A percentile compares a stretch with the other conserved stretches of the same genome.
Evolutionary conservation across 1,140 invertebrate genomes (phyloP).

Genomic region (Lepidurus packardi): DNA sequence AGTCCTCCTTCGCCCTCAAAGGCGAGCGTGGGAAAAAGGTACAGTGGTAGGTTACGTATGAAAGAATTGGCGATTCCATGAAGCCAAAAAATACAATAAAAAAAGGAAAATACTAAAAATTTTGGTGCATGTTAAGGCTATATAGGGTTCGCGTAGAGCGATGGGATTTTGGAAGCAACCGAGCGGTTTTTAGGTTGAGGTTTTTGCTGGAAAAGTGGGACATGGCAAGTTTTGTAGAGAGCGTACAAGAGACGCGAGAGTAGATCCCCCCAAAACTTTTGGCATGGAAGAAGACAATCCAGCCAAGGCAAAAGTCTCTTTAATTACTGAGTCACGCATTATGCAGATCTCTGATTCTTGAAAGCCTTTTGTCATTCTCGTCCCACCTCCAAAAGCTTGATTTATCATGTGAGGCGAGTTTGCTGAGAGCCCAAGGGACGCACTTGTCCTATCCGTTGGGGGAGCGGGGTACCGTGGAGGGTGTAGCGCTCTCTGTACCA

Average conservation of each 20-base stretch:
- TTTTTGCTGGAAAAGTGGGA: no score
- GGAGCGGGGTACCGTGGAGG: background rate
- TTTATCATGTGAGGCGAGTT: background rate
- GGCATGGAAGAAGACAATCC: no score
- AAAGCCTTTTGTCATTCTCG: constrained; percentile 21
- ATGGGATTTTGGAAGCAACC: no score
- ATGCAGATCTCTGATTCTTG: background rate
- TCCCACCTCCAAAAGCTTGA: background rate
- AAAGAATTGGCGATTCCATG: background rate
- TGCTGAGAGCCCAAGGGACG: background rate
- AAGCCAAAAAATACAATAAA: background rate
- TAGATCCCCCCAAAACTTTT: no score
- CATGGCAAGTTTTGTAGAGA: no score
- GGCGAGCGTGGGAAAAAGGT: background rate
- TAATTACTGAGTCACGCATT: constrained; percentile 19
- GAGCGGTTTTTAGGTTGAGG: no score
- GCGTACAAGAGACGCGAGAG: no score
- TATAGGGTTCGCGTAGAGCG: no score
- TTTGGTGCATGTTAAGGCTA: no score
- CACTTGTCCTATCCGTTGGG: background rate
- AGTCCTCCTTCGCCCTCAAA: background rate
- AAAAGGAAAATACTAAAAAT: background rate
- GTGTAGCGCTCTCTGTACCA: no score
- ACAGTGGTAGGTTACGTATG: background rate
- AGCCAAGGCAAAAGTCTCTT: background rate